These are phyloP conservation scores for Taphrorychus bicolor DNA, from an alignment of 2,888 invertebrate species.

Conservation along the genomic window DNA sequence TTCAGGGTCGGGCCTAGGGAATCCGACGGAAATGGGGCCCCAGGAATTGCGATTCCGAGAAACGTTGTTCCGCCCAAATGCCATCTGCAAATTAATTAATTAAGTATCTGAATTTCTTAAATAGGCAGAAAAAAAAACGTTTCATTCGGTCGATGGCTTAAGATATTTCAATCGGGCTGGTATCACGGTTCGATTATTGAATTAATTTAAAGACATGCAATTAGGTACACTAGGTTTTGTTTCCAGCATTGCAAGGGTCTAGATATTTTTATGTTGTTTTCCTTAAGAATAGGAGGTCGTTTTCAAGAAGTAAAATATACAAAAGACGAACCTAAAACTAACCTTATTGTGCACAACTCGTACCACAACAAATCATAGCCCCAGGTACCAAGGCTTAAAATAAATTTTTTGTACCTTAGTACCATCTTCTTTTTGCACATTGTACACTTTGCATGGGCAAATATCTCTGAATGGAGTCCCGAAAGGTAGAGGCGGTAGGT, in stretches of 20 bases:
- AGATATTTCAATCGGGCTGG: not conserved
- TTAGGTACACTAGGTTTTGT: not conserved
- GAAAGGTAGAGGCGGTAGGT: constrained; percentile 8
- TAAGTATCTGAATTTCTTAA: not conserved
- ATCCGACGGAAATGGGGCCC: constrained; percentile 64
- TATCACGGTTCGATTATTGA: not conserved
- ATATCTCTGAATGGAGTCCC: too few species aligned
- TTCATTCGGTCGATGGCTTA: not conserved
- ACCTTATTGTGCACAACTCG: too few species aligned
- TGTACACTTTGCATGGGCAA: too few species aligned
- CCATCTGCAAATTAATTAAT: constrained; percentile 43
- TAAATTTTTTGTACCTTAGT: too few species aligned
- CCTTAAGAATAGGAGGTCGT: not conserved
- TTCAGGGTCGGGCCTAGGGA: constrained; percentile 51
- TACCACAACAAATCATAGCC: too few species aligned
- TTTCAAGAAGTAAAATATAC: too few species aligned
- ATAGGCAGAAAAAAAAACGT: not conserved
- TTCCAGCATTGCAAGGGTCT: not conserved
- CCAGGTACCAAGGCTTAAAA: too few species aligned
- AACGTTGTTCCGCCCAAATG: constrained; percentile 47
- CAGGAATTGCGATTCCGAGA: constrained; percentile 63
- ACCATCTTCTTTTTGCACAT: too few species aligned
- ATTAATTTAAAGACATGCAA: not conserved
- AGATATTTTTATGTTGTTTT: not conserved
- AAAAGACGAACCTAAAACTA: too few species aligned